Evolutionary conservation across 2,888 invertebrate genomes (phyloP).

Genomic region (Tetragonula carbonaria): DNA sequence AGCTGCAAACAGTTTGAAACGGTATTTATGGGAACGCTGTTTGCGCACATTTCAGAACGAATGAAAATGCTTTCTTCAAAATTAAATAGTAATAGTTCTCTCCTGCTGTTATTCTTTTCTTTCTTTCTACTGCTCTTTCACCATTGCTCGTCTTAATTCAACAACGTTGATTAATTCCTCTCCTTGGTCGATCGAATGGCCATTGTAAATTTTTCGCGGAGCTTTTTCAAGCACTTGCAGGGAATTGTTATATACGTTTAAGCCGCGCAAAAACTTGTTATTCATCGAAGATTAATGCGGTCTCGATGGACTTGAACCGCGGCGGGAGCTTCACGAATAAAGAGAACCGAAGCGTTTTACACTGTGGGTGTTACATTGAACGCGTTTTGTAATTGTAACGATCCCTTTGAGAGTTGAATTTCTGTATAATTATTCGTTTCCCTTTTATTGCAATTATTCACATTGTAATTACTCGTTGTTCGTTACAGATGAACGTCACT

Average conservation of each 20-base stretch:
- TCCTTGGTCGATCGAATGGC: not conserved
- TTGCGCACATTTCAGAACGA: slow-evolving; percentile 5
- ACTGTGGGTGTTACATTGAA: not conserved
- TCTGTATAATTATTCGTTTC: not conserved
- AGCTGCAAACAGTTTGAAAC: slow-evolving; percentile 5
- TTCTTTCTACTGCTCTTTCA: not conserved
- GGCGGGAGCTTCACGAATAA: slow-evolving; percentile 20
- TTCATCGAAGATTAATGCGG: slow-evolving; percentile 35
- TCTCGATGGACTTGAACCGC: slow-evolving; percentile 24
- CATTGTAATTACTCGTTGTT: not conserved
- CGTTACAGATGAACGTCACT: too few relatives aligned
- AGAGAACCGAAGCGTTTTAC: slow-evolving; percentile 25
- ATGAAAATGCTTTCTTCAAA: slow-evolving; percentile 38
- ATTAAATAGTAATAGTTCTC: not conserved
- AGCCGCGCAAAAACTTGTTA: slow-evolving; percentile 19
- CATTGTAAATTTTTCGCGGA: not conserved
- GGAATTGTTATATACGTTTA: slow-evolving; percentile 5
- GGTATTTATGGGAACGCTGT: slow-evolving; percentile 43
- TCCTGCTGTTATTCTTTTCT: not conserved
- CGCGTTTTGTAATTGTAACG: slow-evolving; percentile 8
- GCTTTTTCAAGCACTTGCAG: not conserved
- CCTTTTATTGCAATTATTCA: not conserved
- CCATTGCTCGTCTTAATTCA: not conserved
- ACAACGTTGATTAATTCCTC: not conserved
- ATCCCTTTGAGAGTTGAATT: slow-evolving; percentile 7